phyloP scores from a whole-genome alignment of 2,888 invertebrate species.

The Catocala nupta region DNA sequence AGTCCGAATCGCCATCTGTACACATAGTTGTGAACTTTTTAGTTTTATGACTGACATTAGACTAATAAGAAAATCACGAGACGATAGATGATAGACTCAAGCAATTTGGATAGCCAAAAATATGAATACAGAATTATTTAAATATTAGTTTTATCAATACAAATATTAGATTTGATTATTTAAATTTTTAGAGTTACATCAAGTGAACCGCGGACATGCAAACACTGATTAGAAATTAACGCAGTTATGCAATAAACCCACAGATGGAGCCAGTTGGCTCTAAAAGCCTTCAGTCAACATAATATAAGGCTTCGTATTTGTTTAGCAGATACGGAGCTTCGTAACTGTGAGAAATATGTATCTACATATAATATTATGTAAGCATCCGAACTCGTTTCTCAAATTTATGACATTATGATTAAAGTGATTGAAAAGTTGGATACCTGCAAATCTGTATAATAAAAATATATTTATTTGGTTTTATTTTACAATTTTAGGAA shows the following conservation, averaged over 20 bases:
- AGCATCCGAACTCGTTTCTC: background rate
- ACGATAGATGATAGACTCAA: background rate
- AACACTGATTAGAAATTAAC: background rate
- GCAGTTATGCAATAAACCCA: slow-evolving; percentile 30
- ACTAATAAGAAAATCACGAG: slow-evolving; percentile 33
- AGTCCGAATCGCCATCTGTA: slow-evolving; percentile 62
- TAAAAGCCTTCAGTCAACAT: slow-evolving; percentile 39
- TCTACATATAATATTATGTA: background rate
- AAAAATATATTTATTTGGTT: too few species aligned
- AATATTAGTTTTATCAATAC: too few species aligned
- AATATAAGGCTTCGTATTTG: slow-evolving; percentile 16
- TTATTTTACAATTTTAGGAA: too few species aligned
- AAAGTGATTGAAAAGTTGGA: background rate
- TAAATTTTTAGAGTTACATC: background rate
- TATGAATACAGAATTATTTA: too few species aligned
- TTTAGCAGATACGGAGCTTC: slow-evolving; percentile 20
- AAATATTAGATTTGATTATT: too few species aligned
- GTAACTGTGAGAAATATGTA: slow-evolving; percentile 20
- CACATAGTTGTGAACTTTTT: slow-evolving; percentile 8
- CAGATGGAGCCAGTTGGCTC: slow-evolving; percentile 56
- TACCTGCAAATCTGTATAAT: background rate
- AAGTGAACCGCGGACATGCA: background rate
- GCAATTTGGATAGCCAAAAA: background rate
- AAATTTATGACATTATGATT: background rate
- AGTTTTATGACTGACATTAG: slow-evolving; percentile 6